Percentiles rank a stretch among this genome's conserved stretches.
Evolutionary conservation across 2,797 vertebrate genomes (phyloP).

Genomic region (Danionella dracula): DNA sequence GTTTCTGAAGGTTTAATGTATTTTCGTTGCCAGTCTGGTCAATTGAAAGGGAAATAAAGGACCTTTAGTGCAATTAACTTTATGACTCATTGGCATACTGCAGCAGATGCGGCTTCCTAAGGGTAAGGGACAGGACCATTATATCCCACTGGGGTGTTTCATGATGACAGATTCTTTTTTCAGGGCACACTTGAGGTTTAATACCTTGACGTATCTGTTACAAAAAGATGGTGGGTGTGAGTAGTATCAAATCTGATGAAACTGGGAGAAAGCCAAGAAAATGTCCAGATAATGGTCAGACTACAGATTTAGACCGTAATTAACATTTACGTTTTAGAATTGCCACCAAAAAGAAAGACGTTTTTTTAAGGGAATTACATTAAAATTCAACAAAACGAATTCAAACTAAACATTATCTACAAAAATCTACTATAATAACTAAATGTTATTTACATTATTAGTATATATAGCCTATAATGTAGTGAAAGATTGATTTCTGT

Average conservation of each 20-base stretch:
- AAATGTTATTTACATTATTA: too few species aligned
- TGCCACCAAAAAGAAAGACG: too few species aligned
- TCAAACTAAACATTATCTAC: too few species aligned
- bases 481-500: too few species aligned
- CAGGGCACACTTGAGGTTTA: background rate
- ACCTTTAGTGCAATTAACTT: background rate
- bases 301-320: background rate
- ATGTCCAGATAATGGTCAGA: background rate
- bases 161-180: constrained; percentile 14
- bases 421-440: too few species aligned
- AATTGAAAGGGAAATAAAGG: background rate
- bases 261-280: background rate
- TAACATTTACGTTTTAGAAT: too few species aligned
- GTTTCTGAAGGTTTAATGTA: constrained; percentile 10
- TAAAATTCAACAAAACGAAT: too few species aligned
- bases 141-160: background rate
- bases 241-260: background rate
- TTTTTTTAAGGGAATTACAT: too few species aligned
- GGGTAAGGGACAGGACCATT: background rate
- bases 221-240: background rate
- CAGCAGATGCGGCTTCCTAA: background rate
- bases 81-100: background rate
- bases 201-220: background rate
- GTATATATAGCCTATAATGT: too few species aligned
- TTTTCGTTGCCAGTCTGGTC: constrained; percentile 8